Evolutionary conservation across 2,888 invertebrate genomes (phyloP).

Genomic region (Amphipyra berbera): DNA sequence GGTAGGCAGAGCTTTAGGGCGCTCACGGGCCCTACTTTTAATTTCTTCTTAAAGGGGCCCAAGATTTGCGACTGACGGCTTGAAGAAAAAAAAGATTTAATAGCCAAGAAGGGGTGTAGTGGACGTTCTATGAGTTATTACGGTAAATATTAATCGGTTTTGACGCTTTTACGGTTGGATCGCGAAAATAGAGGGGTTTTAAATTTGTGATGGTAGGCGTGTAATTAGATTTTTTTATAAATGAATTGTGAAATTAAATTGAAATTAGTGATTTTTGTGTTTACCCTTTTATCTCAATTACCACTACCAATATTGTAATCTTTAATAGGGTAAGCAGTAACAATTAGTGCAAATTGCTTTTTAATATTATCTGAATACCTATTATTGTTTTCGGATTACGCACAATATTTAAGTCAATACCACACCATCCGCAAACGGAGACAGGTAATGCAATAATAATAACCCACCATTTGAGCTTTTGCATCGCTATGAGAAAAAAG

Average conservation of each 20-base stretch:
- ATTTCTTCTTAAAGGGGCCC: slow-evolving; percentile 75
- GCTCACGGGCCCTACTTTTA: slow-evolving; percentile 84
- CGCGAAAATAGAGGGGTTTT: slow-evolving; percentile 15
- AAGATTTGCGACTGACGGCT: slow-evolving; percentile 81
- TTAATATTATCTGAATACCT: no score
- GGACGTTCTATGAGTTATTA: slow-evolving; percentile 76
- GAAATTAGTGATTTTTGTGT: background rate
- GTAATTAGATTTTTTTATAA: slow-evolving; percentile 18
- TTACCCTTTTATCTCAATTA: background rate
- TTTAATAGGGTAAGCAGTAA: background rate
- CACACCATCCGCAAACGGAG: no score
- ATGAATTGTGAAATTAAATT: slow-evolving; percentile 7
- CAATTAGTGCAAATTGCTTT: background rate
- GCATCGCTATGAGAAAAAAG: no score
- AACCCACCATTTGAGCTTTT: no score
- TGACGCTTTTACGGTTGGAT: slow-evolving; percentile 63
- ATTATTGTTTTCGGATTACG: no score
- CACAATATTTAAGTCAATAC: no score
- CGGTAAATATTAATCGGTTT: slow-evolving; percentile 82
- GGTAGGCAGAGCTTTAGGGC: slow-evolving; percentile 72
- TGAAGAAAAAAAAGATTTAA: slow-evolving; percentile 77
- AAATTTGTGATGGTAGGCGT: slow-evolving; percentile 9
- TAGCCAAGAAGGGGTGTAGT: slow-evolving; percentile 72
- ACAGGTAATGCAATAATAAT: no score
- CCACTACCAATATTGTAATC: background rate